These are phyloP conservation scores for Excalfactoria chinensis DNA, from an alignment of 2,113 vertebrate genomes.

Conservation along the genomic window DNA sequence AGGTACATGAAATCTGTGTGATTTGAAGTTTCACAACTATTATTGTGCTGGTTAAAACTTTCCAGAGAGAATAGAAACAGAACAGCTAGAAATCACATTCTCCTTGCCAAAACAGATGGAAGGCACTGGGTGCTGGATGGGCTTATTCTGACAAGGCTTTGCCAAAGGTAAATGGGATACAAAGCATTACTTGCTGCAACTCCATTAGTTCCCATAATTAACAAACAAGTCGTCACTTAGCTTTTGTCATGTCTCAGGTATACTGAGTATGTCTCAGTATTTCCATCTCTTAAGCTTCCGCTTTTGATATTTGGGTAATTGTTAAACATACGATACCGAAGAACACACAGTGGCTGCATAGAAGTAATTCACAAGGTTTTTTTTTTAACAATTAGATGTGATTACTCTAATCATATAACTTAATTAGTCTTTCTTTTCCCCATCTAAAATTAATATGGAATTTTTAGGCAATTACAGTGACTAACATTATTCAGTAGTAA, in stretches of 20 bases:
- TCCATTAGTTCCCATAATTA: background rate
- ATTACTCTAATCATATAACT: background rate
- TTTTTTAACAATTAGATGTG: constrained; percentile 40
- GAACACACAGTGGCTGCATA: background rate
- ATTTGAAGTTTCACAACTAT: background rate
- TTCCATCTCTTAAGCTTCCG: background rate
- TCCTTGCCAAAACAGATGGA: background rate
- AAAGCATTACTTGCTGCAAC: background rate
- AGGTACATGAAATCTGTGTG: background rate
- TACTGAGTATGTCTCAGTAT: background rate
- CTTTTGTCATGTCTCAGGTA: background rate
- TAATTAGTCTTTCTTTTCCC: constrained; percentile 4
- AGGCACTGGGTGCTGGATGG: background rate
- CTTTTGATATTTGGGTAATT: background rate
- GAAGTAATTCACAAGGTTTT: background rate
- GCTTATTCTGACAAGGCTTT: background rate
- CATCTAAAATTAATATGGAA: constrained; percentile 7
- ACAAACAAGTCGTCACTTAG: background rate
- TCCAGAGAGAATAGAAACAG: background rate
- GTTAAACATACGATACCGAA: background rate
- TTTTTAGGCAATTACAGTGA: background rate
- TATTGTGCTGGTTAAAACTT: background rate
- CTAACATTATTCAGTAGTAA: background rate
- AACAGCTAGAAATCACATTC: background rate
- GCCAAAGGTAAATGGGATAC: background rate